Evolutionary conservation across 1,140 invertebrate species (phyloP).

Genomic region (Apis mellifera): DNA sequence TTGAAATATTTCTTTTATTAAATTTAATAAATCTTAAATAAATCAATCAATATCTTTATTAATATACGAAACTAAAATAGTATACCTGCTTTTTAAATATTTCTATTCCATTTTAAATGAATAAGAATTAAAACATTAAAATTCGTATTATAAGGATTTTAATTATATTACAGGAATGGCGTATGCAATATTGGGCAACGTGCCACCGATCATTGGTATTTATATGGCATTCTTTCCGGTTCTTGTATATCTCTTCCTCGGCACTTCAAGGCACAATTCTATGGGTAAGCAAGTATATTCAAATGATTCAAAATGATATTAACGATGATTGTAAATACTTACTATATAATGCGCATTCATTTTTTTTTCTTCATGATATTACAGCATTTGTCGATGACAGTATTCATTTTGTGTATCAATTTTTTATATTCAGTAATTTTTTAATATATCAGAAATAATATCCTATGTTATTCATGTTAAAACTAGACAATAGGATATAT

Average conservation of each 20-base stretch:
- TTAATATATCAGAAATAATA: no score
- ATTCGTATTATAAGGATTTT: not conserved
- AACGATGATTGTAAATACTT: not conserved
- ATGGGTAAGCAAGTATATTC: slow-evolving; percentile 85
- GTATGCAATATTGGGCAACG: slow-evolving; percentile 93
- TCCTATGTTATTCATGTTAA: no score
- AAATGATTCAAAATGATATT: not conserved
- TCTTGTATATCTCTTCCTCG: slow-evolving; percentile 93
- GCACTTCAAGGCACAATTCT: slow-evolving; percentile 95
- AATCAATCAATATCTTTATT: no score
- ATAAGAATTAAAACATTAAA: no score
- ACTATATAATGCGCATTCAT: not conserved
- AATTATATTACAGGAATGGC: slow-evolving; percentile 88
- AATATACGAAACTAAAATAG: no score
- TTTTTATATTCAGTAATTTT: no score
- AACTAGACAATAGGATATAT: no score
- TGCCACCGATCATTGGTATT: slow-evolving; percentile 93
- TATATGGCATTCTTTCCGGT: slow-evolving; percentile 98
- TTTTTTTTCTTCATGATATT: not conserved
- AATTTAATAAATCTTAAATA: no score
- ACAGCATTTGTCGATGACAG: not conserved
- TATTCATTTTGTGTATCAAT: no score
- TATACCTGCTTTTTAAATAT: no score
- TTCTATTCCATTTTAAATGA: no score
- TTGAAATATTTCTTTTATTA: no score